phyloP scores from a whole-genome alignment of 2,113 vertebrate species.

The Fregetta grallaria region DNA sequence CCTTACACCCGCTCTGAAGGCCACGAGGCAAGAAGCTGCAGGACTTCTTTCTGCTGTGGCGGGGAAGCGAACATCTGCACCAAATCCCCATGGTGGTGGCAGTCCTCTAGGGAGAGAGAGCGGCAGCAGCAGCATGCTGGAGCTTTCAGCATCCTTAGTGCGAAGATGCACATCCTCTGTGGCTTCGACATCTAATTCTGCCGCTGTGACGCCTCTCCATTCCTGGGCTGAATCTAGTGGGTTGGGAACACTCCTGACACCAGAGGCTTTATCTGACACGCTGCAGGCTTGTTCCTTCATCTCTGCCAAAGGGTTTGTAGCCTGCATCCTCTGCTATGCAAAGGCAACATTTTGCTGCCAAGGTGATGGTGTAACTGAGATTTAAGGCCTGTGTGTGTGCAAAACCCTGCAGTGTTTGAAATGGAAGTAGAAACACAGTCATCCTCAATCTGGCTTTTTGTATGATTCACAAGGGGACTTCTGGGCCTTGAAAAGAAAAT shows the following conservation, averaged over 20 bases:
- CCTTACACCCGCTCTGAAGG: background rate
- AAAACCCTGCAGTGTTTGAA: slow-evolving; percentile 3
- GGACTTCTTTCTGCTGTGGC: background rate
- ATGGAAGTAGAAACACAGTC: background rate
- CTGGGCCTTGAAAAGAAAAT: background rate
- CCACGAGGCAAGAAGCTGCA: background rate
- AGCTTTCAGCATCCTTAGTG: background rate
- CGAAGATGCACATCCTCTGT: background rate
- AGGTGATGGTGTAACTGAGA: slow-evolving; percentile 13
- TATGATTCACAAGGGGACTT: background rate
- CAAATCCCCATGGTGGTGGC: fast-evolving
- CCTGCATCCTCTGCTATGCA: background rate
- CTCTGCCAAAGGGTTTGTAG: slow-evolving; percentile 3
- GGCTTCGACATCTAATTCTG: background rate
- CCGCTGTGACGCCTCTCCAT: background rate
- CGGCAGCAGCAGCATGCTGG: background rate
- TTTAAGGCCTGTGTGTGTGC: background rate
- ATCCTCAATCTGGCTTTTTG: background rate
- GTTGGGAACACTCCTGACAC: background rate
- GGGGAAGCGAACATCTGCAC: background rate
- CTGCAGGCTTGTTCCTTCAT: background rate
- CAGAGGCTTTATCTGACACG: background rate
- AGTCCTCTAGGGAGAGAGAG: background rate
- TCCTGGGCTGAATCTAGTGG: background rate
- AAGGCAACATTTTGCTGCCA: background rate